Percentiles rank a stretch among this genome's conserved stretches.
Conservation (phyloP, 2,113 vertebrate genomes). For the Cynopterus brachyotis region DNA sequence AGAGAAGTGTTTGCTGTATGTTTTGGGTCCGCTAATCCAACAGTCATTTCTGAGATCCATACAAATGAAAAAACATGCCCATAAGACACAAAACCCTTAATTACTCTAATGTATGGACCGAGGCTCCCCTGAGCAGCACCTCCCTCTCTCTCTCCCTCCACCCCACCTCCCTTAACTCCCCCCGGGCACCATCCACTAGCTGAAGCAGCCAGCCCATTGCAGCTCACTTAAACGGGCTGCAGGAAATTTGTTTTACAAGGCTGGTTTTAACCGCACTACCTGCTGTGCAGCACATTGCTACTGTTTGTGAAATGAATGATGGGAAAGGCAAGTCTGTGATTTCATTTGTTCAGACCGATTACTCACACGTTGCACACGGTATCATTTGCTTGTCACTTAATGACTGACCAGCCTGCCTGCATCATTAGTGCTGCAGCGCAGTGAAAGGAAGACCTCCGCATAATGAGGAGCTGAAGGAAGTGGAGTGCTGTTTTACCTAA, state of each 20-base stretch:
- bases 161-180: constrained; percentile 77
- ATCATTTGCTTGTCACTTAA: constrained; percentile 99
- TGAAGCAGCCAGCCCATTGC: constrained; percentile 71
- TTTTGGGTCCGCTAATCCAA: constrained; percentile 80
- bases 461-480: constrained; percentile 94
- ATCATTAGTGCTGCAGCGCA: constrained; percentile 88
- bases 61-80: constrained; percentile 84
- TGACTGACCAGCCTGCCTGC: constrained; percentile 95
- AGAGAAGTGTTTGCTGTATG: constrained; percentile 54
- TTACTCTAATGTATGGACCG: constrained; percentile 85
- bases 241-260: constrained; percentile 93
- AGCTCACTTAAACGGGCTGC: constrained; percentile 84
- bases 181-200: constrained; percentile 68
- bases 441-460: constrained; percentile 95
- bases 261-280: constrained; percentile 93
- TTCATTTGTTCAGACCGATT: constrained; percentile 95
- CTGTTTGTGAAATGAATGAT: constrained; percentile 90
- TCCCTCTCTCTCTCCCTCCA: constrained; percentile 61
- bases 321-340: constrained; percentile 93
- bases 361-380: constrained; percentile 91
- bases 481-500: constrained; percentile 89
- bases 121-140: neutral
- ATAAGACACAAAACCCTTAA: constrained; percentile 85
- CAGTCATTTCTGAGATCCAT: constrained; percentile 81
- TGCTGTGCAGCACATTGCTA: constrained; percentile 89